Evolutionary conservation across 2,888 invertebrate genomes (phyloP).

Genomic region (Allygus modestus): DNA sequence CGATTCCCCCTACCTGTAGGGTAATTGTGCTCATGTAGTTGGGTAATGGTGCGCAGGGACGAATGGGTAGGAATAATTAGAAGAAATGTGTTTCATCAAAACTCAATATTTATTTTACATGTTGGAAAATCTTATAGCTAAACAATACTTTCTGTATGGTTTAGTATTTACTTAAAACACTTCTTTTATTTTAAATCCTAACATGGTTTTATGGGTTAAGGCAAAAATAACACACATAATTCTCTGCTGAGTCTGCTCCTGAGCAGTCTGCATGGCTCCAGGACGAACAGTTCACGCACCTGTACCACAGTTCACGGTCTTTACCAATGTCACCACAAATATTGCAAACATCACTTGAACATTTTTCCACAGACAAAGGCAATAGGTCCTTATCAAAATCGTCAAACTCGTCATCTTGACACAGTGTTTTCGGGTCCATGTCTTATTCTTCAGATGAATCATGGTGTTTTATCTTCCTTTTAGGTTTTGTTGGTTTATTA

Average conservation of each 20-base stretch:
- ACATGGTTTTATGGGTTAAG: neutral
- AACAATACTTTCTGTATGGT: neutral
- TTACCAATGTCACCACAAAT: constrained; percentile 31
- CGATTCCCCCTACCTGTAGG: constrained; percentile 12
- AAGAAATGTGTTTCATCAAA: constrained; percentile 1
- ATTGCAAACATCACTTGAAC: constrained; percentile 25
- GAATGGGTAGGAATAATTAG: neutral
- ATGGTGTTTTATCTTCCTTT: neutral
- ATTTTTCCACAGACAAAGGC: neutral
- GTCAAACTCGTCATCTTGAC: constrained; percentile 34
- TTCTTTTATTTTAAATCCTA: neutral
- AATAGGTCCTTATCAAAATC: neutral
- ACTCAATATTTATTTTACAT: no score
- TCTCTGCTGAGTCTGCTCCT: constrained; percentile 26
- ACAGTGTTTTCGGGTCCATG: neutral
- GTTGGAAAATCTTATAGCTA: no score
- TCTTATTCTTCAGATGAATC: constrained; percentile 24
- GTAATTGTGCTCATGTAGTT: constrained; percentile 16
- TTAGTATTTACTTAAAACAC: neutral
- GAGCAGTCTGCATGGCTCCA: no score
- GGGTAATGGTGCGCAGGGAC: constrained; percentile 20
- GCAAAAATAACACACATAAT: constrained; percentile 35
- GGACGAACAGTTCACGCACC: no score
- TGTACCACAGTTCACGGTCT: constrained; percentile 42
- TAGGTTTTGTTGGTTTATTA: neutral